phyloP scores from a whole-genome alignment of 1,140 invertebrate genomes.

The Halotydeus destructor region DNA sequence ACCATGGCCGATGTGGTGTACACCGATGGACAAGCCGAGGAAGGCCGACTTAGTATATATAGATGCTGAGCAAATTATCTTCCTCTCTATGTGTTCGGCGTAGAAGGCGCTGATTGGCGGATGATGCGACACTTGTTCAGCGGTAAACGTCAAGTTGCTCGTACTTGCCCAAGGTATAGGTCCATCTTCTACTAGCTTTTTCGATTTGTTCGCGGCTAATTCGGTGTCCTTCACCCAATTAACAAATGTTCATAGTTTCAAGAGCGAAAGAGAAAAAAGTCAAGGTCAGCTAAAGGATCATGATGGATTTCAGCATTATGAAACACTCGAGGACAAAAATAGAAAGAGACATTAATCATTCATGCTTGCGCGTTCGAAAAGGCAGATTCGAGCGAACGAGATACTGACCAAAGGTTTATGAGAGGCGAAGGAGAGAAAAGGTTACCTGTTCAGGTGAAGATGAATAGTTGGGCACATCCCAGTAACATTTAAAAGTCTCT shows the following conservation, averaged over 20 bases:
- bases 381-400: no score
- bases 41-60: conserved; percentile 98
- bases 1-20: conserved; percentile 35
- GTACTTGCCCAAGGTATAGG: conserved; percentile 56
- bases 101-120: conserved; percentile 97
- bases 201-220: no score
- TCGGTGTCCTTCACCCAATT: no score
- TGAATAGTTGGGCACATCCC: conserved; percentile 21
- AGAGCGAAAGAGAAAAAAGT: background rate
- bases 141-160: conserved; percentile 67
- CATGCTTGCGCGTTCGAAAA: no score
- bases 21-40: conserved; percentile 72
- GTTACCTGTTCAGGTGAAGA: no score
- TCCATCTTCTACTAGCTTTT: conserved; percentile 39
- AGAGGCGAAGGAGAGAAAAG: no score
- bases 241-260: no score
- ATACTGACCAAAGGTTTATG: no score
- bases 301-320: background rate
- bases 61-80: conserved; percentile 72
- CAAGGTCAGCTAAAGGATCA: background rate
- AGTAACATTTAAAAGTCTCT: conserved; percentile 76
- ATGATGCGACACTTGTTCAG: conserved; percentile 98
- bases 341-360: no score
- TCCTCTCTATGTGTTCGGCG: conserved; percentile 73
- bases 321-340: no score